Conservation (phyloP, 2,888 invertebrate species). For the Caenorhabditis plicata region DNA sequence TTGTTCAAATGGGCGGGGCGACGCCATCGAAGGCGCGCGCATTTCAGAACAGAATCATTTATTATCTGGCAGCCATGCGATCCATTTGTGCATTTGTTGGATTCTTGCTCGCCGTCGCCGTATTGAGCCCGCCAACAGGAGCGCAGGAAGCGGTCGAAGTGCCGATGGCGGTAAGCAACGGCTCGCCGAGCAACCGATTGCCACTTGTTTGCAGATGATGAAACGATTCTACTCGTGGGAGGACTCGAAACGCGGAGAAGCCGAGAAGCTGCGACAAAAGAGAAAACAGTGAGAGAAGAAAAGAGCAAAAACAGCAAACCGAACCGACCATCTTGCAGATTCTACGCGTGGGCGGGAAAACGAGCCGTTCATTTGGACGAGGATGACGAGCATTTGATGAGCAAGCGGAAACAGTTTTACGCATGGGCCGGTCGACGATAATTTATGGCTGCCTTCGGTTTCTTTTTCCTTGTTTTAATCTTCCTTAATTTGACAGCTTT, state of each 20-base stretch:
- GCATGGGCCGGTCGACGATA: conserved; percentile 27
- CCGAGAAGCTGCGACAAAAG: conserved; percentile 18
- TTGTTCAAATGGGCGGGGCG: too few species aligned
- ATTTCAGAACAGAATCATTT: too few species aligned
- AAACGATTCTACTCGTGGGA: conserved; percentile 36
- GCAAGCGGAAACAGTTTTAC: conserved; percentile 30
- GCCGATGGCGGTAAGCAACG: conserved; percentile 10
- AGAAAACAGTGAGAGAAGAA: conserved; percentile 23
- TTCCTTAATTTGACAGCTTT: background rate
- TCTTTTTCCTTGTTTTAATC: background rate
- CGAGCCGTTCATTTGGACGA: background rate
- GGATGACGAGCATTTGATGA: background rate
- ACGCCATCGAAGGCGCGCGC: too few species aligned
- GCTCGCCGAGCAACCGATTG: background rate
- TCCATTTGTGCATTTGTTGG: too few species aligned
- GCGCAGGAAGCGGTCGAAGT: background rate
- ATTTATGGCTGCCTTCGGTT: too few species aligned
- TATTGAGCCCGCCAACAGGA: background rate
- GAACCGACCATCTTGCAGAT: conserved; percentile 7
- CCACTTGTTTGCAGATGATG: conserved; percentile 11
- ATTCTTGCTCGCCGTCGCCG: background rate
- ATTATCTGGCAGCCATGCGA: too few species aligned
- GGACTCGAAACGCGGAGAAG: conserved; percentile 19
- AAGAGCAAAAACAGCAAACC: background rate
- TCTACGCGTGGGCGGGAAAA: conserved; percentile 36